Evolutionary conservation across 2,888 invertebrate species (phyloP), one percentile per base, ranked within the genome.

Genomic region (Epinotia bilunana): DNA sequence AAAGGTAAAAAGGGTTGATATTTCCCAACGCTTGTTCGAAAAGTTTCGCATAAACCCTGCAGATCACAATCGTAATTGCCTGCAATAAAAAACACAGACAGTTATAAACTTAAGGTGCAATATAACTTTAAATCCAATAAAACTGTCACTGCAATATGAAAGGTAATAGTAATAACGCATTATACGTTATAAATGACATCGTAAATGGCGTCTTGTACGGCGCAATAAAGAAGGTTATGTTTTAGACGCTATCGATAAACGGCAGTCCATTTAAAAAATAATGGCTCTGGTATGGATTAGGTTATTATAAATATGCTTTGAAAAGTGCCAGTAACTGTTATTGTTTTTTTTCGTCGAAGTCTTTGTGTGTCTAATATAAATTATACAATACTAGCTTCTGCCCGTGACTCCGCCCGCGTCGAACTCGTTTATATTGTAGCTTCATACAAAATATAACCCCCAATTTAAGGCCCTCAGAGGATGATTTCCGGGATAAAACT

Each of bases 101-200:
- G 64, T n/a, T 64, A 23, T 43, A 46, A 12, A 7, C 23, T n/a
- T 53, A 28, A 62, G 68, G 28, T 53, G 55, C 57, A 49, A 63
- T 39, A 63, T 3, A 74, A 58, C 63, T 63, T 69, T 62, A 74
- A 74, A 55, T 13, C 49, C 57, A 74, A 74, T 74, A 74, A 74
- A 74, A 71, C 16, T 60, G 55, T 67, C 71, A 67, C 74, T 75
- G 57, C 65, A 71, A 75, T 75, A 71, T 71, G 61, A 71, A 67
- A 71, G 60, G 70, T 65, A 75, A 71, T 75, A 71, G 64, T 65
- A 75, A 71, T 75, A 71, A 67, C 60, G 33, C 53, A 67, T 72
- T 71, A 61, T 67, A 46, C 46, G 71, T 67, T 72, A 72, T 75
- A 75, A 75, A 74, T 74, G 75, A 57, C 60, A 57, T 75, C 75